Conservation (phyloP, 2,888 invertebrate genomes). For the Eilema caniola region DNA sequence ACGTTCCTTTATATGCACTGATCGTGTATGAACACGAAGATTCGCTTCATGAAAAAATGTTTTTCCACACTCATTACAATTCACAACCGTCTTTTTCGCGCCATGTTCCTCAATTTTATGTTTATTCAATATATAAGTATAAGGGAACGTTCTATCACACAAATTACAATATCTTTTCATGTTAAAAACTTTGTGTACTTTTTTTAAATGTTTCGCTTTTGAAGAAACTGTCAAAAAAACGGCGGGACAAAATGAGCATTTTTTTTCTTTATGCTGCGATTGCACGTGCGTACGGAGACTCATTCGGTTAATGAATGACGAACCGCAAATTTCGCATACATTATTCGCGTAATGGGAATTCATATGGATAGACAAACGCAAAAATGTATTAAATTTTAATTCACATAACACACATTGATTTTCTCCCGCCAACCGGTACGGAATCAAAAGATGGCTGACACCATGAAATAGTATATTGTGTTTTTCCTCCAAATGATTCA, state of each 20-base stretch:
- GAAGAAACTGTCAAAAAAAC: constrained; percentile 48
- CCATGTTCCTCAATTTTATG: constrained; percentile 62
- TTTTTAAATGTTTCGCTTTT: constrained; percentile 39
- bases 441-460: constrained; percentile 58
- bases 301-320: constrained; percentile 59
- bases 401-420: constrained; percentile 59
- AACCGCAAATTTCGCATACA: constrained; percentile 65
- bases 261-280: constrained; percentile 56
- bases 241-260: constrained; percentile 59
- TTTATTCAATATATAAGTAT: constrained; percentile 52
- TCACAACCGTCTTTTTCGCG: constrained; percentile 37
- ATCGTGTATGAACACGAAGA: constrained; percentile 58
- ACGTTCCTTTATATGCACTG: constrained; percentile 61
- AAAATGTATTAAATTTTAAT: constrained; percentile 55
- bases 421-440: constrained; percentile 57
- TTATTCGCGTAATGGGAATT: constrained; percentile 62
- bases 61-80: constrained; percentile 62
- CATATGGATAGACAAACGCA: constrained; percentile 63
- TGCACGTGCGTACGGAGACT: constrained; percentile 60
- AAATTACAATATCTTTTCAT: constrained; percentile 45
- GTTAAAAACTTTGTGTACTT: constrained; percentile 35
- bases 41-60: constrained; percentile 51
- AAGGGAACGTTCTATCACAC: constrained; percentile 56
- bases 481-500: constrained; percentile 54
- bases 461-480: constrained; percentile 55